A percentile compares a stretch with the other conserved stretches of the same genome.
Evolutionary conservation across 2,113 vertebrate genomes (phyloP).

Genomic region (Chaetorhynchus papuensis): DNA sequence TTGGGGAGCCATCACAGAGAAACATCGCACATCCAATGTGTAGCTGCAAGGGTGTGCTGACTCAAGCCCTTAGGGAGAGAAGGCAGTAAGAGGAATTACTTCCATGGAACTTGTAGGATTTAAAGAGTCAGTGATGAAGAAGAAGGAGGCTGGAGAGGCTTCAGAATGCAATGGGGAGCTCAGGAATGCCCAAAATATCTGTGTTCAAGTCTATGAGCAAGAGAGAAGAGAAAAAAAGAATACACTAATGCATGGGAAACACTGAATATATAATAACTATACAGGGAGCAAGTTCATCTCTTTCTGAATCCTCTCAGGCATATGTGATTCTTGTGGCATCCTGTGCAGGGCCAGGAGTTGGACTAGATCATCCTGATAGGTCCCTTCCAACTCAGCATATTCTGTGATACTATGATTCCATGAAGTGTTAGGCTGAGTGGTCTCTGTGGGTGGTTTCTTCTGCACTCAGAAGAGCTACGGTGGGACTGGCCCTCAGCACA

Average conservation of each 20-base stretch:
- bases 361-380: background rate
- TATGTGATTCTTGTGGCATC: background rate
- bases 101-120: background rate
- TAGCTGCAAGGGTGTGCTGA: background rate
- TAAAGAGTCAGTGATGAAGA: background rate
- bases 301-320: background rate
- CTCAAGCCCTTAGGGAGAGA: background rate
- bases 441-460: background rate
- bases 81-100: background rate
- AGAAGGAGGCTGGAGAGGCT: background rate
- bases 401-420: background rate
- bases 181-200: background rate
- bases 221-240: background rate
- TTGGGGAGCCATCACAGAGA: background rate
- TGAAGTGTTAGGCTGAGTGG: background rate
- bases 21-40: fast-evolving
- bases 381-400: background rate
- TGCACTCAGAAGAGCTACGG: background rate
- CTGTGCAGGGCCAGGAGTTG: background rate
- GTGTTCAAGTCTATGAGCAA: background rate
- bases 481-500: background rate
- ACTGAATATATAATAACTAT: background rate
- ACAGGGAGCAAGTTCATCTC: background rate
- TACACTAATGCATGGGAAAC: background rate
- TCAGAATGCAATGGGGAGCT: background rate